Evolutionary conservation across 2,113 vertebrate genomes (phyloP), one percentile per base, ranked within the genome.

Genomic region (Galeopterus variegatus): DNA sequence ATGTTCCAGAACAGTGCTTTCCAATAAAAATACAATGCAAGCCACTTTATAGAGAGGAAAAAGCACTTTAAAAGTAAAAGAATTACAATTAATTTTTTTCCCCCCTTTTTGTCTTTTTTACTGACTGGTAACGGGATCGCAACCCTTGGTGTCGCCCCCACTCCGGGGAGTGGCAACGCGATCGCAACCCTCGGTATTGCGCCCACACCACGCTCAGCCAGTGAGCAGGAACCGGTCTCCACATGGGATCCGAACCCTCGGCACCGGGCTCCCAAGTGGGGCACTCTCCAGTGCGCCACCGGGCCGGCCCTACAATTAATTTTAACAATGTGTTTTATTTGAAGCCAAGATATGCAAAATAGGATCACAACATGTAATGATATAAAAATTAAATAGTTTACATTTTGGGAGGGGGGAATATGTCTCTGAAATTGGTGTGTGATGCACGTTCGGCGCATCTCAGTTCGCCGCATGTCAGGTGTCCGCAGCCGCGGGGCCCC

Each of bases 231-330:
- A n/a, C n/a, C n/a, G n/a, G n/a, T n/a, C n/a, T n/a, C n/a, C n/a
- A n/a, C n/a, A n/a, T n/a, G n/a, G n/a, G n/a, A n/a, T n/a, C n/a
- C n/a, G n/a, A n/a, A n/a, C n/a, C n/a, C n/a, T n/a, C n/a, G n/a
- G n/a, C n/a, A n/a, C n/a, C n/a, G n/a, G n/a, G n/a, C n/a, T n/a
- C n/a, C n/a, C n/a, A n/a, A n/a, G n/a, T n/a, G n/a, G n/a, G n/a
- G n/a, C n/a, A n/a, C n/a, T n/a, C n/a, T n/a, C n/a, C n/a, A n/a
- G n/a, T n/a, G n/a, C n/a, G n/a, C n/a, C n/a, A n/a, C n/a, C n/a
- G n/a, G n/a, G n/a, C n/a, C n/a, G n/a, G n/a, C n/a, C n/a, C n/a
- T 50, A 88, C 31, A 93, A 82, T 88, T 81, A 31, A 90, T 67
- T 50, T 90, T 72, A 80, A 77, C 80, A 62, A 77, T 60, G 13